phyloP scores from a whole-genome alignment of 2,888 invertebrate species.

The Caenorhabditis afra region DNA sequence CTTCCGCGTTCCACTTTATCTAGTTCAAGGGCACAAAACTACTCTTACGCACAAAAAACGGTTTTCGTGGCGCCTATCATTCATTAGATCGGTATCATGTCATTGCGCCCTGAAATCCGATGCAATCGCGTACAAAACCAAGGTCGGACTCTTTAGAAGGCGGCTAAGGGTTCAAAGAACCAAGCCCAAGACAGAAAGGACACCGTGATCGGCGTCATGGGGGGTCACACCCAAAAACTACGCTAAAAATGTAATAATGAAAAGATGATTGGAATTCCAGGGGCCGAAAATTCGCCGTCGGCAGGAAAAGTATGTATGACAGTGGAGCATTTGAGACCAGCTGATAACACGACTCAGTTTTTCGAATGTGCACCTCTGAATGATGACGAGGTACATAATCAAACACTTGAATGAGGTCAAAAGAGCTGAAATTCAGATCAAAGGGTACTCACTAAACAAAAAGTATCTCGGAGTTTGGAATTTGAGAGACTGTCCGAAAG shows the following conservation, averaged over 20 bases:
- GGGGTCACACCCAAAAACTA: background rate
- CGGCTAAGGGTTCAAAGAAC: slow-evolving; percentile 57
- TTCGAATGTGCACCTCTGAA: slow-evolving; percentile 77
- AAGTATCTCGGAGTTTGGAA: slow-evolving; percentile 78
- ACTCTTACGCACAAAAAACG: slow-evolving; percentile 39
- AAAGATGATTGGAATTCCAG: slow-evolving; percentile 13
- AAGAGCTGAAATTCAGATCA: slow-evolving; percentile 43
- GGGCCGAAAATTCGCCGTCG: slow-evolving; percentile 24
- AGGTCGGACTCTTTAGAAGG: slow-evolving; percentile 46
- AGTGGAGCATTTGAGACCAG: slow-evolving; percentile 71
- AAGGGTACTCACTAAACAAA: slow-evolving; percentile 67
- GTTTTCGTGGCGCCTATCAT: slow-evolving; percentile 43
- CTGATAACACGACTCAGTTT: slow-evolving; percentile 67
- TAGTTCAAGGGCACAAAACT: slow-evolving; percentile 53
- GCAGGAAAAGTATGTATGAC: slow-evolving; percentile 76
- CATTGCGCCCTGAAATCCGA: slow-evolving; percentile 34
- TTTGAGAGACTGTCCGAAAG: slow-evolving; percentile 72
- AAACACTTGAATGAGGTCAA: background rate
- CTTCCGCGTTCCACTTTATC: slow-evolving; percentile 48
- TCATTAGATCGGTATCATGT: slow-evolving; percentile 52
- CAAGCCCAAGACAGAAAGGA: slow-evolving; percentile 51
- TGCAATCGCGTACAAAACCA: slow-evolving; percentile 36
- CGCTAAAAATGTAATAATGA: background rate
- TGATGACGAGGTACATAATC: slow-evolving; percentile 70
- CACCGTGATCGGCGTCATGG: slow-evolving; percentile 31